Conservation (phyloP, 2,888 invertebrate genomes). For the Dysmachus trigonus region DNA sequence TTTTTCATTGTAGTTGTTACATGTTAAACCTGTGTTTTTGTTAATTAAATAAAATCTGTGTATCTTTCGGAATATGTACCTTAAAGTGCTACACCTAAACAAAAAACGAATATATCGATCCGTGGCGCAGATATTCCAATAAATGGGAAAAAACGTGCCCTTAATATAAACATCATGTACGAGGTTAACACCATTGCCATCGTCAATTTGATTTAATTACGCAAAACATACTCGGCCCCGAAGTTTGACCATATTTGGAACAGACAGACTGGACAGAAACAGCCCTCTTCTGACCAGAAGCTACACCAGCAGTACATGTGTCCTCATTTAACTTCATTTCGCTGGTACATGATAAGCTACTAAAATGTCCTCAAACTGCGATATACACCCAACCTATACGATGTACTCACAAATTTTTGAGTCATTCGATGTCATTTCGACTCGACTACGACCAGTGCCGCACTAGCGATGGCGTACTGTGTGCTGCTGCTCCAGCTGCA, state of each 20-base stretch:
- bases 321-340: slow-evolving; percentile 48
- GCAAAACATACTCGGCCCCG: neutral
- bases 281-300: slow-evolving; percentile 15
- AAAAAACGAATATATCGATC: neutral
- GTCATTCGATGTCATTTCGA: slow-evolving; percentile 26
- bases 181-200: neutral
- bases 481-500: no score
- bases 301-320: slow-evolving; percentile 45
- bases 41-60: no score
- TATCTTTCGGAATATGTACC: no score
- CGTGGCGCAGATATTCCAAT: neutral
- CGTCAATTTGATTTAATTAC: slow-evolving; percentile 32
- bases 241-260: slow-evolving; percentile 9
- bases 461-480: neutral
- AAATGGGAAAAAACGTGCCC: neutral
- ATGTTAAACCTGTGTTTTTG: no score
- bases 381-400: slow-evolving; percentile 2
- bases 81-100: neutral
- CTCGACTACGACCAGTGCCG: neutral
- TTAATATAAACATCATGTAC: neutral
- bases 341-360: slow-evolving; percentile 40
- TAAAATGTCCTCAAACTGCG: slow-evolving; percentile 36
- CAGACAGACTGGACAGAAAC: slow-evolving; percentile 27
- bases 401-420: slow-evolving; percentile 32
- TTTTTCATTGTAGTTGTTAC: no score